A percentile compares a stretch with the other conserved stretches of the same genome.
These are phyloP conservation scores for Coelopa pilipes DNA, from an alignment of 2,888 invertebrate genomes.

Conservation along the genomic window DNA sequence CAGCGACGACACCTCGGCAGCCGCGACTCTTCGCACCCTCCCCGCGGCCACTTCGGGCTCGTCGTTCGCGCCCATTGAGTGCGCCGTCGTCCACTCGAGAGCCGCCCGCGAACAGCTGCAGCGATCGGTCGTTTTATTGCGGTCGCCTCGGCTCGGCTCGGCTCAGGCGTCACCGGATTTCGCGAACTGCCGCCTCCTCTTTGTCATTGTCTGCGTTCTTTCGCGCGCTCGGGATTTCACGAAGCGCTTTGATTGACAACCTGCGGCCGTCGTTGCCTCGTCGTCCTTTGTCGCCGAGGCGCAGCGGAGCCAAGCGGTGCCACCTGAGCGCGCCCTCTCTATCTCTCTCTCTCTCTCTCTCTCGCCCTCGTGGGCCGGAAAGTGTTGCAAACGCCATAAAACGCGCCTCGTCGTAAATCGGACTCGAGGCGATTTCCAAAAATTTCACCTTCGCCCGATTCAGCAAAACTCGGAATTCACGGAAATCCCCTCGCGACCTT, in stretches of 20 bases:
- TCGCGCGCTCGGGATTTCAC: neutral
- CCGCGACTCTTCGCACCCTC: neutral
- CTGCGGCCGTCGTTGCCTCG: neutral
- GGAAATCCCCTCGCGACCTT: neutral
- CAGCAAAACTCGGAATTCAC: neutral
- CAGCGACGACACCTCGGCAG: neutral
- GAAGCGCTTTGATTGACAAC: slow-evolving; percentile 5
- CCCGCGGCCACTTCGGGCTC: neutral
- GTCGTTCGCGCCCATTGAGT: slow-evolving; percentile 6
- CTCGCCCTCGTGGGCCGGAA: neutral
- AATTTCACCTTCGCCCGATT: slow-evolving; percentile 1
- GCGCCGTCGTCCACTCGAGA: slow-evolving; percentile 10
- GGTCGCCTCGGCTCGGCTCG: neutral
- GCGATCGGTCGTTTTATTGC: slow-evolving; percentile 20
- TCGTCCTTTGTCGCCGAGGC: too few relatives aligned
- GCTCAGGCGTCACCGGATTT: neutral
- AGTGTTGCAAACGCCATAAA: slow-evolving; percentile 3
- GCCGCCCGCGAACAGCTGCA: slow-evolving; percentile 9
- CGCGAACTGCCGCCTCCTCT: neutral
- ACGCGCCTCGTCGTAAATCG: slow-evolving; percentile 3
- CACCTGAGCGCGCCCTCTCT: neutral
- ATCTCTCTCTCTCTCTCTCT: neutral
- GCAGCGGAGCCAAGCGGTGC: too few relatives aligned
- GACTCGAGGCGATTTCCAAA: neutral
- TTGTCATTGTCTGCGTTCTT: neutral